These are phyloP conservation scores for Dicranocentrus wangi DNA, from an alignment of 2,888 invertebrate genomes.

Conservation along the genomic window DNA sequence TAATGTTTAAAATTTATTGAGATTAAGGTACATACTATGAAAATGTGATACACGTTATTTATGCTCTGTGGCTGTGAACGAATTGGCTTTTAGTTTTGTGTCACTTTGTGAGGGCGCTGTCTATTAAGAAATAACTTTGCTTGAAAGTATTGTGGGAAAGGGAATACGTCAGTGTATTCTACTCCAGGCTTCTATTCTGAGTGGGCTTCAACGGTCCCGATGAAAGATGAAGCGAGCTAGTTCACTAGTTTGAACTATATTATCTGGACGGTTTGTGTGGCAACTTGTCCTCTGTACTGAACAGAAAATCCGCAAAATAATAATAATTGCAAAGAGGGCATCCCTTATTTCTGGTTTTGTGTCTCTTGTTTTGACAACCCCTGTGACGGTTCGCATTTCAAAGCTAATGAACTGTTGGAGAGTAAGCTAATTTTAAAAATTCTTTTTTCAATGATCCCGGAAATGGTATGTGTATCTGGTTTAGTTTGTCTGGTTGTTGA, in stretches of 20 bases:
- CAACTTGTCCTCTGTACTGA: no score
- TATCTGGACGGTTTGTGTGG: no score
- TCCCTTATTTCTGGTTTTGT: no score
- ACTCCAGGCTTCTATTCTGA: no score
- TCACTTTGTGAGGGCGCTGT: conserved; percentile 6
- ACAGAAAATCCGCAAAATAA: no score
- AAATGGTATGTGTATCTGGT: not conserved
- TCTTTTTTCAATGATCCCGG: not conserved
- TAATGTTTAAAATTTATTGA: conserved; percentile 6
- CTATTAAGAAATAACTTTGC: not conserved
- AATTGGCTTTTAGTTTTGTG: not conserved
- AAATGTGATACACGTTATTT: not conserved
- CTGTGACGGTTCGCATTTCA: not conserved
- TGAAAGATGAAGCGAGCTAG: no score
- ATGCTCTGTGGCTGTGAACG: not conserved
- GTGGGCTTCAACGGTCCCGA: no score
- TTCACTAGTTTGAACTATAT: no score
- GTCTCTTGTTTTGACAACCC: not conserved
- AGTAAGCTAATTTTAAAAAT: not conserved
- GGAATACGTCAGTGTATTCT: no score
- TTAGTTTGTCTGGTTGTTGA: not conserved
- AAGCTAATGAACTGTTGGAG: not conserved
- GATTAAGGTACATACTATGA: not conserved
- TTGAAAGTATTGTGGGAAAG: no score
- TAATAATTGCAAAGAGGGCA: no score